A percentile compares a stretch with the other conserved stretches of the same genome.
Conservation (phyloP, 2,888 invertebrate genomes). For the Oligia latruncula region DNA sequence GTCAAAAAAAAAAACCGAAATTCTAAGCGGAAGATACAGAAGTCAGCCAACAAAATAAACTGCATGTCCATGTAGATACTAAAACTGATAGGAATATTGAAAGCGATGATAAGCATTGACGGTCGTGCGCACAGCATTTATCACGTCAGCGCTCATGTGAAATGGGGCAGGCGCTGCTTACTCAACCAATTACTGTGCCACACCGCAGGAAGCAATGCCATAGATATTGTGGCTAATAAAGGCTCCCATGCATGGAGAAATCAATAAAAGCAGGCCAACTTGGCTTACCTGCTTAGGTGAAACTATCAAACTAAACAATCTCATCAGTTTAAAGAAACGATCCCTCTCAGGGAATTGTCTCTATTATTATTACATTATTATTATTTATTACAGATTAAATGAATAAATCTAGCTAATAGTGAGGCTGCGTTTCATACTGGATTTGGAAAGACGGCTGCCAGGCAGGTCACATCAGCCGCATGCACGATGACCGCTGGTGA, state of each 20-base stretch:
- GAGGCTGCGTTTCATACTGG: background rate
- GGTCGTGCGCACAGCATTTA: constrained; percentile 77
- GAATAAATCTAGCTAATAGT: background rate
- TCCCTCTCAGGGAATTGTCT: background rate
- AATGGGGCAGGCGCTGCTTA: constrained; percentile 74
- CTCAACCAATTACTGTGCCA: constrained; percentile 50
- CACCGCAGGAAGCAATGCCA: constrained; percentile 31
- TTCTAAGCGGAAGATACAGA: background rate
- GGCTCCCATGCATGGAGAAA: background rate
- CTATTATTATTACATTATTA: background rate
- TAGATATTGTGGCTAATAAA: constrained; percentile 19
- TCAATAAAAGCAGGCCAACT: background rate
- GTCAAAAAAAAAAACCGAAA: background rate
- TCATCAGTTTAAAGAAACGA: background rate
- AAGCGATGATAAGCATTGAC: constrained; percentile 63
- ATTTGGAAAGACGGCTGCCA: no score
- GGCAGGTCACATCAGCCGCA: no score
- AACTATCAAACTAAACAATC: background rate
- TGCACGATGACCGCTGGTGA: no score
- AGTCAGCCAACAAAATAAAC: background rate
- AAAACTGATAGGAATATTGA: constrained; percentile 58
- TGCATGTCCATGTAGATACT: constrained; percentile 22
- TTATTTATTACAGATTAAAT: no score
- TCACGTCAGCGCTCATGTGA: constrained; percentile 77
- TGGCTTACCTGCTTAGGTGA: background rate